phyloP scores from a whole-genome alignment of 2,888 invertebrate genomes.

The Scaptomyza caliginosa region DNA sequence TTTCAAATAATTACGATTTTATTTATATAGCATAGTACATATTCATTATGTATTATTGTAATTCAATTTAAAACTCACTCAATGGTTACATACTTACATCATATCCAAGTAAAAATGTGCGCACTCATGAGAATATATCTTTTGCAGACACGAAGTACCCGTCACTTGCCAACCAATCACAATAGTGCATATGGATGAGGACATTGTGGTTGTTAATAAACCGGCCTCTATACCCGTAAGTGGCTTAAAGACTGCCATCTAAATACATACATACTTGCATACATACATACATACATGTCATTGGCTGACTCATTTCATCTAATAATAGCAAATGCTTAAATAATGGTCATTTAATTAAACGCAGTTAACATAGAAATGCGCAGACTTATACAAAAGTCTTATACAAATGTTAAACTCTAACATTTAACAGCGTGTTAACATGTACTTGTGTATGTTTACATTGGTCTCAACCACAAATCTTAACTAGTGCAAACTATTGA shows the following conservation, averaged over 20 bases:
- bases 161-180: conserved; percentile 98
- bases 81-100: conserved; percentile 37
- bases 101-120: conserved; percentile 48
- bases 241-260: conserved; percentile 93
- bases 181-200: conserved; percentile 98
- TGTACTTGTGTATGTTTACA: too few species aligned
- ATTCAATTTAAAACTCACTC: conserved; percentile 36
- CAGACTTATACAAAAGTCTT: not conserved
- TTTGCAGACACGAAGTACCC: conserved; percentile 98
- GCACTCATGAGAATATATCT: conserved; percentile 49
- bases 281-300: conserved; percentile 13
- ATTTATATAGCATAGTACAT: too few species aligned
- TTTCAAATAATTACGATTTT: too few species aligned
- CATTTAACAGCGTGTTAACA: not conserved
- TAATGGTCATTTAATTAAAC: not conserved
- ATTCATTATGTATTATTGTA: conserved; percentile 19
- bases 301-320: conserved; percentile 20
- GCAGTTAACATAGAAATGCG: conserved; percentile 4
- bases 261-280: conserved; percentile 1
- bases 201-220: conserved; percentile 99
- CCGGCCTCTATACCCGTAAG: conserved; percentile 99
- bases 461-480: too few species aligned
- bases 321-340: conserved; percentile 6
- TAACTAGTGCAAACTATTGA: too few species aligned
- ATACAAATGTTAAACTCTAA: not conserved